Conservation (phyloP, 2,797 vertebrate genomes). For the Etheostoma nigrum region DNA sequence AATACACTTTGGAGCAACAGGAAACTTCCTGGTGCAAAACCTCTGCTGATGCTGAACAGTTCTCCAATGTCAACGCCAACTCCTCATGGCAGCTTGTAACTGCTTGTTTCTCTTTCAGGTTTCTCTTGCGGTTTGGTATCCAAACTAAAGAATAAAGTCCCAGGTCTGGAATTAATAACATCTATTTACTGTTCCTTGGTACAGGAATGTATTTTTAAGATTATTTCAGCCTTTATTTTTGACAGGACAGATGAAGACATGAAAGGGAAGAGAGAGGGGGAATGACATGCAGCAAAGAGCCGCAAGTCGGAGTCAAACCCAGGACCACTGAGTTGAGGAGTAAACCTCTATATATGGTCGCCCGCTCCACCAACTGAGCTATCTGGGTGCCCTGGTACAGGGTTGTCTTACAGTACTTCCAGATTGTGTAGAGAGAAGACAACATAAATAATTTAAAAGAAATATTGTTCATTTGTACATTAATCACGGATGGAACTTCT, state of each 20-base stretch:
- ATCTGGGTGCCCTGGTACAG: no score
- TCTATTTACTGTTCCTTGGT: neutral
- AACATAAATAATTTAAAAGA: neutral
- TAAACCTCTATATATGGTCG: no score
- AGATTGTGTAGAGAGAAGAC: neutral
- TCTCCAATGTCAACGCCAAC: neutral
- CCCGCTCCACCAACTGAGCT: no score
- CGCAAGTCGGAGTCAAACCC: no score
- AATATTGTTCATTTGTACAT: neutral
- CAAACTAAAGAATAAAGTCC: neutral
- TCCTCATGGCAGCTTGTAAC: neutral
- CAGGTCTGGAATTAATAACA: neutral
- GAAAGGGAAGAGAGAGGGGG: no score
- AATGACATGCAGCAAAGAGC: no score
- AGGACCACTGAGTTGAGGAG: no score
- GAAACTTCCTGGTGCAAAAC: neutral
- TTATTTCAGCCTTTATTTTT: no score
- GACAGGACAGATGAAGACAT: no score
- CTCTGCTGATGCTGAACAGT: no score
- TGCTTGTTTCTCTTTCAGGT: neutral
- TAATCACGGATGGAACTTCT: neutral
- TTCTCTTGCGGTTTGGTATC: neutral
- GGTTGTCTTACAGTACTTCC: no score
- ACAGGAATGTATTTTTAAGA: no score
- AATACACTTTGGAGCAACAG: neutral